Percentiles rank a stretch among this genome's conserved stretches.
phyloP scores from a whole-genome alignment of 2,888 invertebrate genomes.

The Drosophila algonquin region DNA sequence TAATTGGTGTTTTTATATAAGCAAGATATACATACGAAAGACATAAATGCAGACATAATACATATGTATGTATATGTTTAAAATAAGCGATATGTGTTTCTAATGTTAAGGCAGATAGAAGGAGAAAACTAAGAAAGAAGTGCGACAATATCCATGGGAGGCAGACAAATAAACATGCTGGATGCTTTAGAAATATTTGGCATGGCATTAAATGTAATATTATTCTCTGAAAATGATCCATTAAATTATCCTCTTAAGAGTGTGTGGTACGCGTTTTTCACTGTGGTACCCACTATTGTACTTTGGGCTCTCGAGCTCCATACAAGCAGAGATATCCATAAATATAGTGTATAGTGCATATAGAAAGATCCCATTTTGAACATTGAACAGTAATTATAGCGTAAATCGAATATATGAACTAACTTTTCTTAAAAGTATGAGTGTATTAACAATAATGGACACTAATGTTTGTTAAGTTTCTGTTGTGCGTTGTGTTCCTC shows the following conservation, averaged over 20 bases:
- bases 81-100: constrained; percentile 37
- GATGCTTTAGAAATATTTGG: constrained; percentile 37
- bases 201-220: constrained; percentile 36
- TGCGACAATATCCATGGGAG: constrained; percentile 54
- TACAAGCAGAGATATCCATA: constrained; percentile 3
- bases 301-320: constrained; percentile 15
- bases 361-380: constrained; percentile 32
- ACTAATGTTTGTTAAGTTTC: constrained; percentile 65
- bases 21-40: constrained; percentile 52
- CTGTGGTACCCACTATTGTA: constrained; percentile 44
- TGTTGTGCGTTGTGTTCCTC: constrained; percentile 43
- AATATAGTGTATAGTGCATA: neutral
- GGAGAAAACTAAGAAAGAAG: constrained; percentile 25
- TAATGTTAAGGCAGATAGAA: constrained; percentile 18
- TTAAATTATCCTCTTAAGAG: constrained; percentile 18
- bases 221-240: constrained; percentile 36
- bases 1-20: constrained; percentile 67
- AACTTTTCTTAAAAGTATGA: constrained; percentile 50
- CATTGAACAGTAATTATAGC: constrained; percentile 15
- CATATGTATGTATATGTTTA: constrained; percentile 44
- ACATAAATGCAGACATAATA: constrained; percentile 5
- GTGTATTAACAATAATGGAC: constrained; percentile 32
- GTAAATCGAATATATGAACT: constrained; percentile 15
- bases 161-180: constrained; percentile 20
- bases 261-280: constrained; percentile 53